phyloP scores from a whole-genome alignment of 2,888 invertebrate species.

The Meteorus cinctellus region DNA sequence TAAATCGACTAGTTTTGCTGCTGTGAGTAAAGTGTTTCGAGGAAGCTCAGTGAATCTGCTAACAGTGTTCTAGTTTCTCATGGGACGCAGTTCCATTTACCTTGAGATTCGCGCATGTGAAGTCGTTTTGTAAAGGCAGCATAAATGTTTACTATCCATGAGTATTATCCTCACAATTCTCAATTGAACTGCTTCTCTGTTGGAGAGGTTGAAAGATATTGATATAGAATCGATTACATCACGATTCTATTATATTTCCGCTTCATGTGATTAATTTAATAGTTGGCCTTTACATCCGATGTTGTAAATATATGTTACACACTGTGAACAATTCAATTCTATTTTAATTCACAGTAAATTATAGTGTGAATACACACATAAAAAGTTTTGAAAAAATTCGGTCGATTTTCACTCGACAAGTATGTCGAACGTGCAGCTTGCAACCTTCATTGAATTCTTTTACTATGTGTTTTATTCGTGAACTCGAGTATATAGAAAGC shows the following conservation, averaged over 20 bases:
- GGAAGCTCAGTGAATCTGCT: background rate
- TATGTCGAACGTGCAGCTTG: background rate
- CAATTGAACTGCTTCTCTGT: background rate
- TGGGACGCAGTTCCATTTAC: constrained; percentile 32
- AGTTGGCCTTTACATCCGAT: background rate
- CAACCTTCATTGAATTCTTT: constrained; percentile 17
- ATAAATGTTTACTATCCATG: background rate
- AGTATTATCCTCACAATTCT: background rate
- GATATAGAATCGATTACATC: background rate
- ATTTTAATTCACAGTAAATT: background rate
- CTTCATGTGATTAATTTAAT: background rate
- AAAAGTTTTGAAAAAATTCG: background rate
- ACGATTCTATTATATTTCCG: too few species aligned
- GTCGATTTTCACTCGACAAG: background rate
- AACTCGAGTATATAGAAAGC: background rate
- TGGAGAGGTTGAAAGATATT: background rate
- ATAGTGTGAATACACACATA: background rate
- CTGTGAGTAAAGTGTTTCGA: background rate
- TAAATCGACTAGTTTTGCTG: background rate
- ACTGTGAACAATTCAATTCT: background rate
- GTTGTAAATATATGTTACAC: background rate
- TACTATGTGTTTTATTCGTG: constrained; percentile 16
- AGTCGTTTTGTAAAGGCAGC: constrained; percentile 31
- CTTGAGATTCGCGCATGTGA: constrained; percentile 43
- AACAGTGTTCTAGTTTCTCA: background rate